Evolutionary conservation across 2,888 invertebrate species (phyloP).

Genomic region (Microdon myrmicae): DNA sequence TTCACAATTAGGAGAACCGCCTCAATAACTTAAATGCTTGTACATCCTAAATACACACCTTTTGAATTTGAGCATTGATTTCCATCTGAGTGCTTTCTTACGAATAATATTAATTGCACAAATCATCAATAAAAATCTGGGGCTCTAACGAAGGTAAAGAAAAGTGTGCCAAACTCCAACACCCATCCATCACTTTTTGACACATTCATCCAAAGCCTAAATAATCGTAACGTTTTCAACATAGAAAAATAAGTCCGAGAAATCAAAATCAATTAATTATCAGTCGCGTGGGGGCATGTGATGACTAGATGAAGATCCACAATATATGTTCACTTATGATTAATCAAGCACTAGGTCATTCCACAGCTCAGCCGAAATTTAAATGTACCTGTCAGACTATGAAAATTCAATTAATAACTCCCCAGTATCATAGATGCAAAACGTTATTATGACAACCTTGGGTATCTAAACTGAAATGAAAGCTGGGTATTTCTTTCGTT

Average conservation of each 20-base stretch:
- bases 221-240: conserved; percentile 22
- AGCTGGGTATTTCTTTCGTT: too few relatives aligned
- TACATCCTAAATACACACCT: too few relatives aligned
- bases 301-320: conserved; percentile 41
- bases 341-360: conserved; percentile 30
- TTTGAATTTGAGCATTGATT: too few relatives aligned
- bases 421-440: conserved; percentile 43
- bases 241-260: conserved; percentile 14
- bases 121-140: too few relatives aligned
- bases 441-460: conserved; percentile 20
- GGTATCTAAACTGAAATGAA: too few relatives aligned
- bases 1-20: too few relatives aligned
- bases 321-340: conserved; percentile 10
- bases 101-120: conserved; percentile 13
- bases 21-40: too few relatives aligned
- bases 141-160: conserved; percentile 2
- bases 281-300: conserved; percentile 41
- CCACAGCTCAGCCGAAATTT: conserved; percentile 17
- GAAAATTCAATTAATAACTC: conserved; percentile 45
- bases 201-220: conserved; percentile 33
- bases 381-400: conserved; percentile 42
- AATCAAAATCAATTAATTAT: conserved; percentile 38
- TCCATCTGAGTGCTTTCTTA: background rate
- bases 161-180: conserved; percentile 31
- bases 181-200: conserved; percentile 28